These are phyloP conservation scores for Drosophila varians DNA, from an alignment of 1,140 invertebrate species.

Conservation along the genomic window DNA sequence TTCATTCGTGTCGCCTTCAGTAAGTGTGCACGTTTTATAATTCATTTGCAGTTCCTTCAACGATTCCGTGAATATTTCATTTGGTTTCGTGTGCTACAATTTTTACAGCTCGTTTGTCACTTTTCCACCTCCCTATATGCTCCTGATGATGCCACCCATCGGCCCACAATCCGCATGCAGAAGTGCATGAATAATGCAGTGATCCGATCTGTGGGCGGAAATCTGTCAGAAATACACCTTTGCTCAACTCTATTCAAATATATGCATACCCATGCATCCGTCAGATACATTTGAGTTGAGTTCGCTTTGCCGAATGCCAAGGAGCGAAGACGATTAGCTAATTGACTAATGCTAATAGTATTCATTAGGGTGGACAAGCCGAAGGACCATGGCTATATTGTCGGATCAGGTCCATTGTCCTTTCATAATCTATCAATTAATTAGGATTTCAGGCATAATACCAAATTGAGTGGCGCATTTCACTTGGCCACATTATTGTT, in stretches of 20 bases:
- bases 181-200: conserved; percentile 43
- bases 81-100: conserved; percentile 34
- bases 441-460: conserved; percentile 2
- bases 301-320: conserved; percentile 8
- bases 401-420: conserved; percentile 16
- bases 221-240: conserved; percentile 33
- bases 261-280: conserved; percentile 27
- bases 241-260: neutral
- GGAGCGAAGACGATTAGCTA: conserved; percentile 35
- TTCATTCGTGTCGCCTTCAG: conserved; percentile 30
- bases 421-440: conserved; percentile 49
- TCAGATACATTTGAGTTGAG: conserved; percentile 26
- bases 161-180: conserved; percentile 10
- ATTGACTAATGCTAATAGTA: conserved; percentile 41
- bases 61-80: conserved; percentile 72
- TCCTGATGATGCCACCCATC: too few relatives aligned
- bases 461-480: too few relatives aligned
- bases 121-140: conserved; percentile 46
- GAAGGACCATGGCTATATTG: neutral
- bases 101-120: conserved; percentile 58
- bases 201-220: conserved; percentile 45
- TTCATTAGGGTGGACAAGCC: conserved; percentile 13
- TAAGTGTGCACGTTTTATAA: conserved; percentile 43
- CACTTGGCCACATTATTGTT: too few relatives aligned
- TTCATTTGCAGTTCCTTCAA: conserved; percentile 56